phyloP scores from a whole-genome alignment of 2,113 vertebrate species.

The Lichenostomus cassidix region DNA sequence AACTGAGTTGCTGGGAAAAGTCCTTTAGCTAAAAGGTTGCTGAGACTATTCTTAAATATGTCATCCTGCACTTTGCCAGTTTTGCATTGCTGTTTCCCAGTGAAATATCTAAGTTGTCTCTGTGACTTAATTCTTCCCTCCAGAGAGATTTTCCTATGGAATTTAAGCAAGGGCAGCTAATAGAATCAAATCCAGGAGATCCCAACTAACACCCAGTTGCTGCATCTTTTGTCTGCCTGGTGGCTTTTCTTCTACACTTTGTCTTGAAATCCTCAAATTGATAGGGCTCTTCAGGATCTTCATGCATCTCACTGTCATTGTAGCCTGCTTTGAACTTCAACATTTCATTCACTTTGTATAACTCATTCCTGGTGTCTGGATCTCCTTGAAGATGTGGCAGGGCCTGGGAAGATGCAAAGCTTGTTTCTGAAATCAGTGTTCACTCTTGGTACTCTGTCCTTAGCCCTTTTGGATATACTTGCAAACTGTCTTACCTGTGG shows the following conservation, averaged over 20 bases:
- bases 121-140: not conserved
- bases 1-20: not conserved
- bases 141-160: not conserved
- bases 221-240: not conserved
- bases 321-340: not conserved
- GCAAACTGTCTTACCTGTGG: not conserved
- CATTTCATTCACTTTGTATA: not conserved
- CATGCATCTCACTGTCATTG: not conserved
- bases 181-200: not conserved
- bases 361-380: not conserved
- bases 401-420: not conserved
- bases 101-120: not conserved
- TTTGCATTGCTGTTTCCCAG: not conserved
- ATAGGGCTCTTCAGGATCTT: not conserved
- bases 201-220: not conserved
- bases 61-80: not conserved
- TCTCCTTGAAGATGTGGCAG: not conserved
- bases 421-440: not conserved
- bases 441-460: not conserved
- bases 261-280: not conserved
- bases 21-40: not conserved
- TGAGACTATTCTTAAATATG: not conserved
- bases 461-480: not conserved
- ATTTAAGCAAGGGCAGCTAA: not conserved
- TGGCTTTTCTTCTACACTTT: not conserved